Percentiles rank a stretch among this genome's conserved stretches.
phyloP scores from a whole-genome alignment of 2,888 invertebrate genomes.

The Abscondita cerata region DNA sequence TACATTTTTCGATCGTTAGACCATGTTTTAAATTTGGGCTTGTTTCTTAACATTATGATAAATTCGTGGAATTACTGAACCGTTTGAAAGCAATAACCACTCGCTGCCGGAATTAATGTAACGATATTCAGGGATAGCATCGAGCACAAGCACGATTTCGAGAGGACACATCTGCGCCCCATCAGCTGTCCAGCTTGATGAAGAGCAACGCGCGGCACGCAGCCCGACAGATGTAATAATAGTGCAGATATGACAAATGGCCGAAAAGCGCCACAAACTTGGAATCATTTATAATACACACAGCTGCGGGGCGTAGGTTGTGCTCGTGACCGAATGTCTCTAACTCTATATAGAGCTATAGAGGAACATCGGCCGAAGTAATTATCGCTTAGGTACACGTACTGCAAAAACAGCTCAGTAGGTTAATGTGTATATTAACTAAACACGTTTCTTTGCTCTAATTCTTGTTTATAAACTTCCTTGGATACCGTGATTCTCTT shows the following conservation, averaged over 20 bases:
- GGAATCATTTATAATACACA: constrained; percentile 61
- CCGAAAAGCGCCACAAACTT: constrained; percentile 59
- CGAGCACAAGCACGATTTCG: constrained; percentile 28
- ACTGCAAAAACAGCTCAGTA: constrained; percentile 7
- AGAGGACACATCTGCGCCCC: constrained; percentile 46
- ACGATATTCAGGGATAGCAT: constrained; percentile 33
- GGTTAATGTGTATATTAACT: constrained; percentile 18
- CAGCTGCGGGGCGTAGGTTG: constrained; percentile 56
- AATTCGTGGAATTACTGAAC: background rate
- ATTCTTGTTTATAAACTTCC: background rate
- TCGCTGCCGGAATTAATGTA: constrained; percentile 34
- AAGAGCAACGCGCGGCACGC: constrained; percentile 50
- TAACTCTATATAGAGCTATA: constrained; percentile 19
- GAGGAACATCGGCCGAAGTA: constrained; percentile 21
- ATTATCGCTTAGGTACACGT: constrained; percentile 16
- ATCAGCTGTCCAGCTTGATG: constrained; percentile 51
- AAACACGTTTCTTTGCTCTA: constrained; percentile 2
- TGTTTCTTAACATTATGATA: background rate
- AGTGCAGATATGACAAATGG: constrained; percentile 61
- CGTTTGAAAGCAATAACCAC: constrained; percentile 13
- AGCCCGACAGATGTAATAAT: constrained; percentile 57
- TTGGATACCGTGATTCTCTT: constrained; percentile 15
- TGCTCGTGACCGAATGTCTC: constrained; percentile 49
- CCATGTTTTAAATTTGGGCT: background rate
- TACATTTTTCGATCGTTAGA: constrained; percentile 42